A percentile compares a stretch with the other conserved stretches of the same genome.
phyloP scores from a whole-genome alignment of 2,797 vertebrate genomes.

The Hafferia zeledoni region DNA sequence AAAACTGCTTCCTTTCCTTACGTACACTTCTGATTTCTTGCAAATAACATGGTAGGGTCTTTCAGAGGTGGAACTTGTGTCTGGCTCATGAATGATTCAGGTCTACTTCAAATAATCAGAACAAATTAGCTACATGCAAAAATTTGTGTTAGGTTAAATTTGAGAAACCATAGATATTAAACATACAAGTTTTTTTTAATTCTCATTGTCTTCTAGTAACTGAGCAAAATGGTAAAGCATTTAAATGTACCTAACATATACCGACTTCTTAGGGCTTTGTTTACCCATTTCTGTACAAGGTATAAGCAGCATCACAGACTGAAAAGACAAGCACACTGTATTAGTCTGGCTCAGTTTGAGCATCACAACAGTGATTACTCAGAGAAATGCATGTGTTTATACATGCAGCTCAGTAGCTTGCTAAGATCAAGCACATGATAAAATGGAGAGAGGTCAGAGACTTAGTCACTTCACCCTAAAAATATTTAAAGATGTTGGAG shows the following conservation, averaged over 20 bases:
- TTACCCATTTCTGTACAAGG: background rate
- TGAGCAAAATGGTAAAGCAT: background rate
- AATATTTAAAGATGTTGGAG: background rate
- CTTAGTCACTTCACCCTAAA: background rate
- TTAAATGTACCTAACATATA: background rate
- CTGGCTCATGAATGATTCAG: accelerated
- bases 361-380: background rate
- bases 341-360: background rate
- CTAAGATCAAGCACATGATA: background rate
- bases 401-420: accelerated
- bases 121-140: background rate
- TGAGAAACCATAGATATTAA: background rate
- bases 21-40: background rate
- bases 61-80: background rate
- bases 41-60: background rate
- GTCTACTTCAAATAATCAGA: background rate
- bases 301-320: background rate
- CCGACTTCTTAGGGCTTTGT: background rate
- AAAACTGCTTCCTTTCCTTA: background rate
- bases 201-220: background rate
- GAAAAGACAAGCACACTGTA: background rate
- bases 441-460: background rate
- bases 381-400: background rate
- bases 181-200: background rate
- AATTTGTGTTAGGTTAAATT: background rate